phyloP scores from a whole-genome alignment of 2,113 vertebrate genomes.

The Merops nubicus region DNA sequence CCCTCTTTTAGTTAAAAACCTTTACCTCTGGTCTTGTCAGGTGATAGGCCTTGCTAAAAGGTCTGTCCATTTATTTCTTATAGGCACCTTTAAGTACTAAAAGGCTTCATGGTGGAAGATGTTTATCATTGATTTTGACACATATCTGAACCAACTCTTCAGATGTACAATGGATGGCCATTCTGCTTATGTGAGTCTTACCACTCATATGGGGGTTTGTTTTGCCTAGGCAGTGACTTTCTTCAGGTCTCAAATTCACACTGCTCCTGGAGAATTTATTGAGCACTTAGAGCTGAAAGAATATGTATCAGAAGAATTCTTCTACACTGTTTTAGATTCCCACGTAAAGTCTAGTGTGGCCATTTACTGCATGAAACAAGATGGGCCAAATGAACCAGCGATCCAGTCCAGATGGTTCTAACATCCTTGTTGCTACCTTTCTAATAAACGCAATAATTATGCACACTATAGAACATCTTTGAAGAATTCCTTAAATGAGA shows the following conservation, averaged over 20 bases:
- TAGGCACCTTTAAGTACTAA: background rate
- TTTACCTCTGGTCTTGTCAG: background rate
- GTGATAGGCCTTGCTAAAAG: background rate
- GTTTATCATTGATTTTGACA: background rate
- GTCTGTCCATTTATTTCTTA: background rate
- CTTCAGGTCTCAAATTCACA: background rate
- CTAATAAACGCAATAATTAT: conserved; percentile 19
- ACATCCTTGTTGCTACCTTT: background rate
- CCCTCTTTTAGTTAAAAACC: background rate
- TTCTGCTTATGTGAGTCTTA: background rate
- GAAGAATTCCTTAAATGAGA: conserved; percentile 44
- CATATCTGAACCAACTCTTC: background rate
- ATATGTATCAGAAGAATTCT: background rate
- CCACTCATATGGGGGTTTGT: background rate
- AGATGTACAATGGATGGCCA: background rate
- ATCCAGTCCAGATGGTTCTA: background rate
- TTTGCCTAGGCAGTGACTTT: background rate
- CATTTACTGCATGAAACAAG: background rate
- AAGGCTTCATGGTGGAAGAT: background rate
- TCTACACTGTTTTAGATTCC: background rate
- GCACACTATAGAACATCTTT: conserved; percentile 25
- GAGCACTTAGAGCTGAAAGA: background rate
- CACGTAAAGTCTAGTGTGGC: accelerated
- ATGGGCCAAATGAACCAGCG: background rate
- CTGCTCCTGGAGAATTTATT: background rate